These are phyloP conservation scores for Melanerpes aurifrons DNA, from an alignment of 2,113 vertebrate species.

Conservation along the genomic window DNA sequence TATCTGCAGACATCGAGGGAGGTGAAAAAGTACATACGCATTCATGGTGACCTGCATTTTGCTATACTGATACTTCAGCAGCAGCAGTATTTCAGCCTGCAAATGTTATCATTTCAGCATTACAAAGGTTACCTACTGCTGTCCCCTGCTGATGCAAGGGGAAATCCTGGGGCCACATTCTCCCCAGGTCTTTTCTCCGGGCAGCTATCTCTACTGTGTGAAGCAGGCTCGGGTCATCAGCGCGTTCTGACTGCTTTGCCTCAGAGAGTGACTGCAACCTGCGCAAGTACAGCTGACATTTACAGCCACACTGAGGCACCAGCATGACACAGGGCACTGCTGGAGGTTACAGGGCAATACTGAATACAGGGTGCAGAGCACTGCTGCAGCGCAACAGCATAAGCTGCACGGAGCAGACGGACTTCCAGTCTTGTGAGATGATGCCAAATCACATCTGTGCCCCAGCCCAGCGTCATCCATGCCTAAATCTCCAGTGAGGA, in stretches of 20 bases:
- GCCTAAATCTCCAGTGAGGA: neutral
- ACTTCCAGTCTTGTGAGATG: fast-evolving
- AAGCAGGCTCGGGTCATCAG: neutral
- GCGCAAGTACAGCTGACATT: fast-evolving
- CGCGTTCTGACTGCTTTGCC: fast-evolving
- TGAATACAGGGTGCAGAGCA: fast-evolving
- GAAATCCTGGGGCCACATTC: neutral
- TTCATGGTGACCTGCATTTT: neutral
- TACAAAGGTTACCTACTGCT: neutral
- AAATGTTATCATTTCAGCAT: neutral
- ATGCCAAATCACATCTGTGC: neutral
- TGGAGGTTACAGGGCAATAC: fast-evolving
- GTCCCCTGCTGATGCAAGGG: neutral
- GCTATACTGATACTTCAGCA: neutral
- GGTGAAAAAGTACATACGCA: fast-evolving
- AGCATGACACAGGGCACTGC: fast-evolving
- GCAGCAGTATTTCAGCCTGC: neutral
- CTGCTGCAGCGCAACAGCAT: fast-evolving
- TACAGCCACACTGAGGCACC: neutral
- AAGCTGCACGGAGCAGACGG: fast-evolving
- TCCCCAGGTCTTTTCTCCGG: neutral
- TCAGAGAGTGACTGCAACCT: neutral
- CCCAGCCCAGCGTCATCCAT: neutral
- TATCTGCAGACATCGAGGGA: neutral
- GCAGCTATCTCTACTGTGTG: fast-evolving